Percentiles rank a stretch among this genome's conserved stretches.
Evolutionary conservation across 2,888 invertebrate species (phyloP).

Genomic region (Leucophenga montana): DNA sequence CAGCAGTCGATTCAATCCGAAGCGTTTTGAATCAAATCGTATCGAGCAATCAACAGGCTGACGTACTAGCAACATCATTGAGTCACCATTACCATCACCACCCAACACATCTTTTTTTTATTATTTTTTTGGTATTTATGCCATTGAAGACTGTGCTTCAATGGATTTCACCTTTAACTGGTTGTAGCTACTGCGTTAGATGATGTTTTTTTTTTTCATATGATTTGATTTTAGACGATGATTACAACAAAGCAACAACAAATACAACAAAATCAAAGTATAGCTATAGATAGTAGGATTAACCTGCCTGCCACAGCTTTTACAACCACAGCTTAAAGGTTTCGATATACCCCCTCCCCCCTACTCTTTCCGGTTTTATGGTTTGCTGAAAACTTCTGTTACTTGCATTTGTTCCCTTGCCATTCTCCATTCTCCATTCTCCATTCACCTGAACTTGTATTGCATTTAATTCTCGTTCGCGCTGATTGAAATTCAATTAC

Average conservation of each 20-base stretch:
- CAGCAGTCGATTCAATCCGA: not conserved
- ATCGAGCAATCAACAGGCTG: conserved; percentile 28
- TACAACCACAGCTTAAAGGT: not conserved
- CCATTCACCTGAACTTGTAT: not conserved
- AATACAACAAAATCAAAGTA: not conserved
- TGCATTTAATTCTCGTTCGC: conserved; percentile 37
- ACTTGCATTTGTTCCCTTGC: not conserved
- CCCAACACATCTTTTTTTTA: no score
- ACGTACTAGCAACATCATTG: not conserved
- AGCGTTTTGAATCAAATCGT: not conserved
- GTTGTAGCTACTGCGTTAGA: no score
- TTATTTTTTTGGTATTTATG: not conserved
- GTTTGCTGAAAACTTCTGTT: not conserved
- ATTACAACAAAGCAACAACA: not conserved
- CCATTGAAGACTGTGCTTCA: not conserved
- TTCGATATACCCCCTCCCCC: not conserved
- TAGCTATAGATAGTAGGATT: no score
- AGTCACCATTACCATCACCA: no score
- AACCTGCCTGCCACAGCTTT: no score
- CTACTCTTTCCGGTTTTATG: not conserved
- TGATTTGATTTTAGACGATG: not conserved
- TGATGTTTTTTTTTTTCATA: not conserved
- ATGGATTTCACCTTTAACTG: not conserved
- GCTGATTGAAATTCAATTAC: conserved; percentile 61
- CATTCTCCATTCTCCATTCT: no score